Percentiles rank a stretch among this genome's conserved stretches.
Conservation (phyloP, 2,113 vertebrate species). For the Ammodytes marinus region DNA sequence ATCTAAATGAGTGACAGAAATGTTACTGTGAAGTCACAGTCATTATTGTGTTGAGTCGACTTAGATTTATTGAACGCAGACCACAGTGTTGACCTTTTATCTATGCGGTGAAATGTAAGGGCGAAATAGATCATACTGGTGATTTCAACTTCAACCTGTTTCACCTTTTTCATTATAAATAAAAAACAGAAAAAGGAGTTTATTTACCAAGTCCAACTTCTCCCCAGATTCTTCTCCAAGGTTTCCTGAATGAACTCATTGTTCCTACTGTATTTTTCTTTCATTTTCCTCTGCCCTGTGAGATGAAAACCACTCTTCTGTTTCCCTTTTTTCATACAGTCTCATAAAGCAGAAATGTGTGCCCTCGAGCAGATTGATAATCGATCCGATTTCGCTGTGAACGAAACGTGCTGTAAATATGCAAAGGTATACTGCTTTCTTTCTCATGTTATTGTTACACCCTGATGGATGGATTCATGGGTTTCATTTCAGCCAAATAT, state of each 20-base stretch:
- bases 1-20: constrained; percentile 54
- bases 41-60: constrained; percentile 33
- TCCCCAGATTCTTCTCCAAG: not conserved
- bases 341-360: not conserved
- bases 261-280: not conserved
- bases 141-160: constrained; percentile 30
- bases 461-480: not conserved
- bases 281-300: constrained; percentile 1
- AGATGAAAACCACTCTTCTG: not conserved
- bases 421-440: not conserved
- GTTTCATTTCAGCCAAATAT: constrained; percentile 13
- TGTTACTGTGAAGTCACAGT: constrained; percentile 32
- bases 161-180: constrained; percentile 4
- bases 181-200: not conserved
- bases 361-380: not conserved
- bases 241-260: constrained; percentile 23
- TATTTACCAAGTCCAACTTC: not conserved
- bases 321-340: not conserved
- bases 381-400: not conserved
- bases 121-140: not conserved
- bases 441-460: not conserved
- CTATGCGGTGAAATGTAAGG: constrained; percentile 10
- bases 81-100: constrained; percentile 21
- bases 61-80: constrained; percentile 22
- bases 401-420: not conserved